Base-by-base conservation (phyloP, 2,113 vertebrate genomes). In the Vireo altiloquus region DNA sequence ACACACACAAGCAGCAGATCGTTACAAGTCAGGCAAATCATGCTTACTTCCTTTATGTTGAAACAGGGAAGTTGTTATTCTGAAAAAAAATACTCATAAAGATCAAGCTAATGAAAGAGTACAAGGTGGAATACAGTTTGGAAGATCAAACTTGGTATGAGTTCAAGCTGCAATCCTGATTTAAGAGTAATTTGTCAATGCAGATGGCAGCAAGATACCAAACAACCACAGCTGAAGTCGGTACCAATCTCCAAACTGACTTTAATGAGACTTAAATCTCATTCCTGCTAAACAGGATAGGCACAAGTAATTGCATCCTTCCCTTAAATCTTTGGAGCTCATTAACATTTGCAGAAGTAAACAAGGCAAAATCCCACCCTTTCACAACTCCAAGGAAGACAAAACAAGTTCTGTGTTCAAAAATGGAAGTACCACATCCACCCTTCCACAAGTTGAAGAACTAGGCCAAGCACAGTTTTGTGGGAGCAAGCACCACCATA, bases 261-360 rank as follows among this genome's bases (percentile, higher is more conserved):
- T 94, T 68, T 65, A 95, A 87, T 74, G 59, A 94, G 65, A 90
- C 70, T 72, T 91, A 82, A 91, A 95, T 87, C 93, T 71, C 53
- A 68, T 91, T 79, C 82, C 65, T 87, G 39, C 87, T 90, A 59
- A 92, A 94, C 49, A 79, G 66, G 71, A 94, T 39, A 89, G 77
- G 54, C 74, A 76, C 42, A 87, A 92, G 66, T 84, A 94, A 95
- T 84, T 92, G 74, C 74, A 85, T 70, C 74, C 57, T 78, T 61
- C 68, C 70, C 63, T 92, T 64, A 89, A 94, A 93, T 92, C 95
- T 87, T 39, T 37, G 53, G 57, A 91, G 49, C 46, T 90, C 88
- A 57, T 90, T 91, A 86, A 79, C 40, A 52, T 87, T 37, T 88
- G 57, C 70, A 94, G 70, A 91, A 85, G 75, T 77, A 96, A 95